Evolutionary conservation across 2,888 invertebrate genomes (phyloP), one percentile per base, ranked within the genome.

Genomic region (Drosophila siamana): DNA sequence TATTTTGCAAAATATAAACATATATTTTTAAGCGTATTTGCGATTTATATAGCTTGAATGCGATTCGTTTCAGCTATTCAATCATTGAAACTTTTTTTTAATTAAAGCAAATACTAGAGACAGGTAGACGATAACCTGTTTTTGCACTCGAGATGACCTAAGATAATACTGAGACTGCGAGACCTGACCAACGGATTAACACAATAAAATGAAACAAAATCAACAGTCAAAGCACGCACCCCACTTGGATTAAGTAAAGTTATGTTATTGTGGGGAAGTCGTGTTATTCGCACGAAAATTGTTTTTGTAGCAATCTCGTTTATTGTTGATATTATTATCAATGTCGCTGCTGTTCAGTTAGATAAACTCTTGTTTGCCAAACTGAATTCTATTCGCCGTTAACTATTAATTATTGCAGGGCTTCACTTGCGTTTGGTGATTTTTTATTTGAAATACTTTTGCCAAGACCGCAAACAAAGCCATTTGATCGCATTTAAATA

Each of bases 111-210:
- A 33, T 33, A 33, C 33, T 33, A 33, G 33, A 33, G 33, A 33
- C 33, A 33, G 33, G 33, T 33, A 33, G 33, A 33, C n/a, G 33
- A 33, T 33, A 33, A 33, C 33, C 33, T 33, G 33, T 33, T 33
- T 33, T 11, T n/a, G 33, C 33, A 33, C 33, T 33, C 33, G n/a
- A 33, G n/a, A 11, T 33, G 33, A 33, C 33, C 33, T 33, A 33
- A 33, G 33, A 33, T 11, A 33, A 30, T 11, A 30, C 11, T 11
- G 11, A 11, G 11, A 33, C 33, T n/a, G n/a, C n/a, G n/a, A n/a
- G n/a, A n/a, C 33, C 1, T n/a, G 33, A 33, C 33, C 1, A 33
- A 33, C 33, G 33, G 33, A 33, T 33, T 33, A 33, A 33, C 33
- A n/a, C 33, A 33, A 33, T 1, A 11, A 33, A 5, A n/a, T 4